Evolutionary conservation across 1,140 invertebrate genomes (phyloP), one percentile per base, ranked within the genome.

Genomic region (Hyposmocoma kahamanoa): DNA sequence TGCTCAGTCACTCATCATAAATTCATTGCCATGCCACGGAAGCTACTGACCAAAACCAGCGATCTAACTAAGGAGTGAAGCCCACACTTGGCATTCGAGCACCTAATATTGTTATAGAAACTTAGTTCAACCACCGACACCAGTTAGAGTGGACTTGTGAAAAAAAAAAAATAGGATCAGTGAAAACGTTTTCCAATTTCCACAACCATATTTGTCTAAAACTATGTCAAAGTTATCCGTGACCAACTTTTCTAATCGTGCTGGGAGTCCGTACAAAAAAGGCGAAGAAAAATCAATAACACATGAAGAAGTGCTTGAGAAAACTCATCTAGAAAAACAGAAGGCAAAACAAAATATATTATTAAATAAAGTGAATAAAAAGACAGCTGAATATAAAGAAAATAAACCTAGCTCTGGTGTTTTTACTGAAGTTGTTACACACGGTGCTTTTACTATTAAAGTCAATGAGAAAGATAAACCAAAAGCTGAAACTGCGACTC

Each of bases 51-150:
- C 72, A 85, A 82, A 85, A 82, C n/a, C n/a, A n/a, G n/a, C n/a
- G n/a, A n/a, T n/a, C n/a, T n/a, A n/a, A n/a, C 43, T 83, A 82
- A 71, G 82, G 82, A 83, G 72, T 79, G 76, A 81, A 80, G 71
- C 79, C 79, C 71, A 78, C 74, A 76, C 71, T 68, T 50, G 62
- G 76, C 54, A 61, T 2, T 60, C 67, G 62, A 49, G 60, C 63
- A 63, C 68, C 69, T 62, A 66, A 64, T 65, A 64, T 61, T 56
- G 17, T 55, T 54, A 50, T 50, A 54, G 62, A 50, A 56, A 56
- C 59, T 75, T 72, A 84, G 81, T 84, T 42, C 53, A 55, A 59
- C 45, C 46, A 62, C 20, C 55, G 70, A 56, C 70, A 70, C 54
- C 73, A 67, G 42, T 13, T 64, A 18, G 69, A 53, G 61, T 60